Percentiles rank a stretch among this genome's conserved stretches.
Conservation (phyloP, 1,140 invertebrate species). For the Hylaeus volcanicus region DNA sequence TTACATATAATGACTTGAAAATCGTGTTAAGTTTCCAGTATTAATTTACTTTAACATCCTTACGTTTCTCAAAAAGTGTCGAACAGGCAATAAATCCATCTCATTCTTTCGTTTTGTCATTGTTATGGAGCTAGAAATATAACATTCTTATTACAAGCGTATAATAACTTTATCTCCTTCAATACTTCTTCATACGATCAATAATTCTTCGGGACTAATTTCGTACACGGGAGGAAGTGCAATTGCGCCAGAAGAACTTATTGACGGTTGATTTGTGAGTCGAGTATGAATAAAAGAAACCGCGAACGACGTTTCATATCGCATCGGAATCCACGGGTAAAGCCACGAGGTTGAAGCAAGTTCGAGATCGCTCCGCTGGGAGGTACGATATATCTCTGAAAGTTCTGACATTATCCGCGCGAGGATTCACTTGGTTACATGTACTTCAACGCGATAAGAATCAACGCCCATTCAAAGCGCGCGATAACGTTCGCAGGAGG, state of each 20-base stretch:
- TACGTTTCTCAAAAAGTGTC: too few species aligned
- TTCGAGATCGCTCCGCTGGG: constrained; percentile 28
- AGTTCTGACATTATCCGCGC: constrained; percentile 62
- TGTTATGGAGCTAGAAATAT: too few species aligned
- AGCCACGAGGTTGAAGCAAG: neutral
- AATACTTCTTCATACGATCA: too few species aligned
- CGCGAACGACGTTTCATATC: neutral
- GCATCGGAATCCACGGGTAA: constrained; percentile 5
- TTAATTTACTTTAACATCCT: too few species aligned
- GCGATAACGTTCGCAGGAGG: constrained; percentile 56
- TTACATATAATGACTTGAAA: too few species aligned
- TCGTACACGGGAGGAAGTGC: neutral
- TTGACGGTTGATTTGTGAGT: neutral
- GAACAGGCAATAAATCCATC: too few species aligned
- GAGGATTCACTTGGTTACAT: constrained; percentile 61
- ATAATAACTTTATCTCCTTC: too few species aligned
- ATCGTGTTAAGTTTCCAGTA: too few species aligned
- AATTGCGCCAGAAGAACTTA: neutral
- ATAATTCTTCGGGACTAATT: too few species aligned
- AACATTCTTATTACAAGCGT: too few species aligned
- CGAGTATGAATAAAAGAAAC: neutral
- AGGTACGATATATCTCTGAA: constrained; percentile 55
- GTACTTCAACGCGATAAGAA: constrained; percentile 60
- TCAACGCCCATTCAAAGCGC: constrained; percentile 61
- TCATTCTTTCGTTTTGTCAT: too few species aligned